phyloP scores from a whole-genome alignment of 2,888 invertebrate species.

The Scelioninae gen. 1 region DNA sequence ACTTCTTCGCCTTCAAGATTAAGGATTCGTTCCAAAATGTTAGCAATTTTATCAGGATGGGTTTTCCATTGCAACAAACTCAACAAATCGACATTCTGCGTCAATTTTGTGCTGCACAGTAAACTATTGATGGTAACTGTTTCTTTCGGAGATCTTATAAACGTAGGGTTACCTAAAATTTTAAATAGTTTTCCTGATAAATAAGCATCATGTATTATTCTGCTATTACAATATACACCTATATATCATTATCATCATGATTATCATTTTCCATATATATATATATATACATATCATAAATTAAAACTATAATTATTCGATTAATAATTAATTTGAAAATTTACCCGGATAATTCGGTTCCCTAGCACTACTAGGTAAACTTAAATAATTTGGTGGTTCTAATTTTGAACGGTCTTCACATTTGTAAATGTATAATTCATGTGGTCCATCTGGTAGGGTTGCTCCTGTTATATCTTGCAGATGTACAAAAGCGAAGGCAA shows the following conservation, averaged over 20 bases:
- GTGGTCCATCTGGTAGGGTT: constrained; percentile 93
- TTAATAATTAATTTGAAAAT: neutral
- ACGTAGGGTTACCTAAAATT: constrained; percentile 82
- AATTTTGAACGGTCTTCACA: constrained; percentile 92
- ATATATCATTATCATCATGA: too few species aligned
- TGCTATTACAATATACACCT: too few species aligned
- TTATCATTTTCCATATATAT: too few species aligned
- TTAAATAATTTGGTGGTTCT: constrained; percentile 86
- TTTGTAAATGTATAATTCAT: constrained; percentile 96
- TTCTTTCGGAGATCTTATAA: constrained; percentile 93
- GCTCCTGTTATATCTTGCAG: constrained; percentile 96
- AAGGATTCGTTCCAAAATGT: constrained; percentile 92
- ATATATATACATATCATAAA: too few species aligned
- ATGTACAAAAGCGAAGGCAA: constrained; percentile 95
- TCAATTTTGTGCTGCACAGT: constrained; percentile 97
- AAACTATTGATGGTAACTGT: constrained; percentile 92
- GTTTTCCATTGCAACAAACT: constrained; percentile 96
- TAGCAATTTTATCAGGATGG: constrained; percentile 93
- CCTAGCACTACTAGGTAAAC: constrained; percentile 83
- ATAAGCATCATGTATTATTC: too few species aligned
- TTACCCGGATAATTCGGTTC: constrained; percentile 80
- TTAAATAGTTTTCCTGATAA: too few species aligned
- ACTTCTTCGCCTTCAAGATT: constrained; percentile 94
- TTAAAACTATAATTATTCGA: too few species aligned
- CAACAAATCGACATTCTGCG: constrained; percentile 96